Evolutionary conservation across 2,888 invertebrate genomes (phyloP).

Genomic region (Hypolimnas misippus): DNA sequence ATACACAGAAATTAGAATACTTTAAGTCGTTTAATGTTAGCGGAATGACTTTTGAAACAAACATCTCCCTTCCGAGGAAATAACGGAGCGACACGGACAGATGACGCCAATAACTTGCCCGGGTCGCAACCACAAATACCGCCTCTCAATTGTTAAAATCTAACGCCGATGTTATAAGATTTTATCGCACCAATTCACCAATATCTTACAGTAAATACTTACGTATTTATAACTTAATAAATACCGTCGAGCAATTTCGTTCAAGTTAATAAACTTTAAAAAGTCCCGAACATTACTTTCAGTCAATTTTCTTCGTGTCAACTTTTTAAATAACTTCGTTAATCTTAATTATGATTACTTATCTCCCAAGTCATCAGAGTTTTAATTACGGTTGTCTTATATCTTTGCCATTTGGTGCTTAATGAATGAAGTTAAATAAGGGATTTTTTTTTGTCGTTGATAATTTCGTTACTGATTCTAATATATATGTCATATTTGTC

Average conservation of each 20-base stretch:
- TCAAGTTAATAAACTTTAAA: conserved; percentile 16
- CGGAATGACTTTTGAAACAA: conserved; percentile 71
- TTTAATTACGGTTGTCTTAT: conserved; percentile 38
- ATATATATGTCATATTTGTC: conserved; percentile 38
- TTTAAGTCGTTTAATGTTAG: conserved; percentile 60
- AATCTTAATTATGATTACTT: conserved; percentile 54
- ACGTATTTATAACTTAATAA: conserved; percentile 8
- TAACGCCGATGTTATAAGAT: conserved; percentile 31
- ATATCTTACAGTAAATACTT: conserved; percentile 10
- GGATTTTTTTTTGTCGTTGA: background rate
- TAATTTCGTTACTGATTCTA: conserved; percentile 21
- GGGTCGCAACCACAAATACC: conserved; percentile 56
- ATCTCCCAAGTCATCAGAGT: conserved; percentile 51
- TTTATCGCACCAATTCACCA: conserved; percentile 33
- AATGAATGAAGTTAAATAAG: background rate
- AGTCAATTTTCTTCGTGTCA: conserved; percentile 29
- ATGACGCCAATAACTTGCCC: conserved; percentile 74
- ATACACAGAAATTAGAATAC: conserved; percentile 43
- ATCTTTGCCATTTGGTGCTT: conserved; percentile 4
- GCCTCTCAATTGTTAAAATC: conserved; percentile 41
- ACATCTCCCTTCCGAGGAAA: conserved; percentile 70
- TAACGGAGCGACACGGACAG: conserved; percentile 76
- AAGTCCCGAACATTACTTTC: conserved; percentile 26
- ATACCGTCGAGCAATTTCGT: background rate
- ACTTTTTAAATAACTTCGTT: conserved; percentile 56